A percentile compares a stretch with the other conserved stretches of the same genome.
Conservation (phyloP, 1,140 invertebrate species). For the Drosophila rufa region DNA sequence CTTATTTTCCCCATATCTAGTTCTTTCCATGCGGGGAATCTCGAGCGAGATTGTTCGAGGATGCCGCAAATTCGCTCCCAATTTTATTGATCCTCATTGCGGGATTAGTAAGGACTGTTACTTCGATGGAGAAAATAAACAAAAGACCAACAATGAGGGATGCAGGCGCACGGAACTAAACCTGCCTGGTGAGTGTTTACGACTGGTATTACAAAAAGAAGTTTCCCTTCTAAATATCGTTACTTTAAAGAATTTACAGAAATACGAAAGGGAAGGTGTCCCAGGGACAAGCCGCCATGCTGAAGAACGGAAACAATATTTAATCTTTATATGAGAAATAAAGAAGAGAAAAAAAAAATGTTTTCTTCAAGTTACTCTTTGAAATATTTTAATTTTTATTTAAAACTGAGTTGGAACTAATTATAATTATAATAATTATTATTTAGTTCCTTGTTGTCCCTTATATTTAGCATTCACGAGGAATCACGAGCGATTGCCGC, state of each 20-base stretch:
- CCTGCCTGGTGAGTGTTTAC: neutral
- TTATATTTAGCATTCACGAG: neutral
- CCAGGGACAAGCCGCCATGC: neutral
- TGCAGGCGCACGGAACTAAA: neutral
- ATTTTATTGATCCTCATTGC: neutral
- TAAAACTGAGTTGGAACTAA: no score
- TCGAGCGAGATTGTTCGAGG: no score
- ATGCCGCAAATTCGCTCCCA: neutral
- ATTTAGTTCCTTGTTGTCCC: no score
- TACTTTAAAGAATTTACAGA: neutral
- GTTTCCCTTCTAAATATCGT: neutral
- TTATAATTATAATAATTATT: no score
- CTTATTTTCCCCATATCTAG: neutral
- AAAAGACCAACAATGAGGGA: neutral
- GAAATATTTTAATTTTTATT: no score
- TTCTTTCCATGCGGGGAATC: neutral
- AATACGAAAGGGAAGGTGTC: neutral
- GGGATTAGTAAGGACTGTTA: neutral
- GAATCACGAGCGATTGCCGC: neutral
- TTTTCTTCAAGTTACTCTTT: no score
- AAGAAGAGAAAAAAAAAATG: no score
- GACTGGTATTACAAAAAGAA: neutral
- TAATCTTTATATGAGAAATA: no score
- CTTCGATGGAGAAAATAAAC: neutral
- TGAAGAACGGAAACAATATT: neutral